Evolutionary conservation across 2,113 vertebrate species (phyloP).

Genomic region (Sinocyclocheilus maitianheensis): DNA sequence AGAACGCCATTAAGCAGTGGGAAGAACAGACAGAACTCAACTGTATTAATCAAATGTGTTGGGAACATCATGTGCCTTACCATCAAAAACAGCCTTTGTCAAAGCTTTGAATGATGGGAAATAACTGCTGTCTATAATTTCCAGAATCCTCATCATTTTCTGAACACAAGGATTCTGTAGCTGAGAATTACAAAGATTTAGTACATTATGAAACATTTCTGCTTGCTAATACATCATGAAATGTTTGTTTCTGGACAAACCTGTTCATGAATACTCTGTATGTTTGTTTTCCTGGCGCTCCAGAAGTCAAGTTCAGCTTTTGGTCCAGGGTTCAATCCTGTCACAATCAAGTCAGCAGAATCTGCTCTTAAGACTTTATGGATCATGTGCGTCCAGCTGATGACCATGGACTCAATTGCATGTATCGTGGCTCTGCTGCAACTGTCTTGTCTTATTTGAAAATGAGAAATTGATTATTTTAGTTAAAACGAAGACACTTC

Average conservation of each 20-base stretch:
- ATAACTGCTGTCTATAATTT: conserved; percentile 81
- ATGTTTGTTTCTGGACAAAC: conserved; percentile 57
- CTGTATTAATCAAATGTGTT: not conserved
- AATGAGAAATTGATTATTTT: conserved; percentile 21
- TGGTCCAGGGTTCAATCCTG: conserved; percentile 65
- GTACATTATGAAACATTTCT: not conserved
- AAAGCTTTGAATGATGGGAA: conserved; percentile 74
- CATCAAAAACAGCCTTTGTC: conserved; percentile 71
- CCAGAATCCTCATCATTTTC: conserved; percentile 76
- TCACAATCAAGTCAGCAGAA: conserved; percentile 70
- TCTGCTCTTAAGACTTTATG: conserved; percentile 73
- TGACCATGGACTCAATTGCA: conserved; percentile 75
- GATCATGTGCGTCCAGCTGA: conserved; percentile 79
- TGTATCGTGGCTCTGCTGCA: conserved; percentile 69
- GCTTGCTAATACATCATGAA: not conserved
- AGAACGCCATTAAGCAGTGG: not conserved
- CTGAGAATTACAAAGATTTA: conserved; percentile 58
- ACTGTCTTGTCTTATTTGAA: conserved; percentile 63
- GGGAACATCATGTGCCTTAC: conserved; percentile 60
- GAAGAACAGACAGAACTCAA: not conserved
- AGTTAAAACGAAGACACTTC: not conserved
- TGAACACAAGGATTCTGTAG: conserved; percentile 75
- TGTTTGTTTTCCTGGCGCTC: conserved; percentile 75
- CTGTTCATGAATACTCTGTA: conserved; percentile 75
- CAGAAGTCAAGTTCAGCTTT: conserved; percentile 78